Evolutionary conservation across 2,888 invertebrate species (phyloP).

Genomic region (Chaetogeoica ovagalla): DNA sequence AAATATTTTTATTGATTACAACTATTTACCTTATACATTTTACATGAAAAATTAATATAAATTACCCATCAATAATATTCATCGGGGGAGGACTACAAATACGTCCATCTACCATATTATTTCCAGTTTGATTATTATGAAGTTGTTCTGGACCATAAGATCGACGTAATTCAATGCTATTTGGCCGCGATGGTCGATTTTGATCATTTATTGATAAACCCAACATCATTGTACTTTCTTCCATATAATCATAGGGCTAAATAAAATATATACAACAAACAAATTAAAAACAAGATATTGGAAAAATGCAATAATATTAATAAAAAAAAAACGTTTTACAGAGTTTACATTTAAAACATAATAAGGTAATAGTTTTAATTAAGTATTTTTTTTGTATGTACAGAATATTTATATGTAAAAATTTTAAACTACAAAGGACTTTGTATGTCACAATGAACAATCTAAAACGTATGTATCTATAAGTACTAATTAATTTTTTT

Average conservation of each 20-base stretch:
- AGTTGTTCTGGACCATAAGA: slow-evolving; percentile 60
- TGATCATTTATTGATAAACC: slow-evolving; percentile 53
- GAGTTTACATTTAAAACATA: no score
- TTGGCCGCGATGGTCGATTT: slow-evolving; percentile 74
- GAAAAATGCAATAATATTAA: neutral
- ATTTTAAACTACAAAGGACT: no score
- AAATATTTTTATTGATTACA: neutral
- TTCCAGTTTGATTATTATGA: slow-evolving; percentile 39
- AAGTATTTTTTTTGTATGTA: no score
- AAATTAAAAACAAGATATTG: neutral
- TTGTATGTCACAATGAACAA: no score
- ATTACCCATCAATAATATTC: slow-evolving; percentile 54
- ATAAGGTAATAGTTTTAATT: no score
- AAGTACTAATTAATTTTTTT: no score
- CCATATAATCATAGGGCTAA: slow-evolving; percentile 53
- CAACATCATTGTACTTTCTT: slow-evolving; percentile 54
- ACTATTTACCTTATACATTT: neutral
- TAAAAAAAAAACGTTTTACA: no score
- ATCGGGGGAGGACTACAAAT: slow-evolving; percentile 54
- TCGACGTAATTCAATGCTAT: slow-evolving; percentile 81
- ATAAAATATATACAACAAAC: neutral
- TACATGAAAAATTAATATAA: slow-evolving; percentile 1
- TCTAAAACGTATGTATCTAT: no score
- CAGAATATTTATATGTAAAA: no score
- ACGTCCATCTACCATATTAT: slow-evolving; percentile 54